A percentile compares a stretch with the other conserved stretches of the same genome.
Conservation (phyloP, 2,113 vertebrate genomes). For the Podarcis raffonei region DNA sequence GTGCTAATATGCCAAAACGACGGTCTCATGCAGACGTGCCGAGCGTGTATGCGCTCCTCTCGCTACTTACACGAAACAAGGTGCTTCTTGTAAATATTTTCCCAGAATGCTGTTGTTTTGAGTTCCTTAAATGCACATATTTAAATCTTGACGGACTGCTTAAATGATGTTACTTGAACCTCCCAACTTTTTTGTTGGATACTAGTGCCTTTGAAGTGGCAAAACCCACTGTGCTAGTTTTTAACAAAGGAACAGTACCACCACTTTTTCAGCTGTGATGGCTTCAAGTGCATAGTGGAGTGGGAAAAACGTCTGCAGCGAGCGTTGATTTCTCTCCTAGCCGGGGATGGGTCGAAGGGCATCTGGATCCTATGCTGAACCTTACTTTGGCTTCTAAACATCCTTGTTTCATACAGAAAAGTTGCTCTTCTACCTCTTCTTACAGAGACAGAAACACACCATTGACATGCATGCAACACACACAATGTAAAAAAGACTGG, state of each 20-base stretch:
- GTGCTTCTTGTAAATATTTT: conserved; percentile 67
- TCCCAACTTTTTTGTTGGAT: conserved; percentile 63
- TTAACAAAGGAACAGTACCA: conserved; percentile 46
- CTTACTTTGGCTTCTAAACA: neutral
- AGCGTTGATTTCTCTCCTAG: conserved; percentile 13
- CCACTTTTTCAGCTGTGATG: conserved; percentile 63
- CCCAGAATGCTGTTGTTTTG: conserved; percentile 54
- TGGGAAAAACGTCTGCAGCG: conserved; percentile 47
- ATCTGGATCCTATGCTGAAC: neutral
- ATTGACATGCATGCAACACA: neutral
- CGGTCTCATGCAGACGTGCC: neutral
- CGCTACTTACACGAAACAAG: conserved; percentile 31
- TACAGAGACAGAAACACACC: neutral
- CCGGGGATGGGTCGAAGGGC: conserved; percentile 31
- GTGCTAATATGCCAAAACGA: neutral
- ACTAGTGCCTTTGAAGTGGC: conserved; percentile 76
- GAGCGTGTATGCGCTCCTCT: too few species aligned
- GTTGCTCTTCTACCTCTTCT: neutral
- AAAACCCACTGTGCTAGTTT: conserved; percentile 60
- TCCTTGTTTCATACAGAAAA: neutral
- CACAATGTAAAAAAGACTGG: neutral
- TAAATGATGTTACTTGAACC: conserved; percentile 70
- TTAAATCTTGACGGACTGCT: conserved; percentile 64
- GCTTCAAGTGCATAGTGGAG: conserved; percentile 45
- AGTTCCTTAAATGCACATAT: conserved; percentile 65